These are phyloP conservation scores for Craterocephalus amniculus DNA, from an alignment of 2,797 vertebrate genomes.

Conservation along the genomic window DNA sequence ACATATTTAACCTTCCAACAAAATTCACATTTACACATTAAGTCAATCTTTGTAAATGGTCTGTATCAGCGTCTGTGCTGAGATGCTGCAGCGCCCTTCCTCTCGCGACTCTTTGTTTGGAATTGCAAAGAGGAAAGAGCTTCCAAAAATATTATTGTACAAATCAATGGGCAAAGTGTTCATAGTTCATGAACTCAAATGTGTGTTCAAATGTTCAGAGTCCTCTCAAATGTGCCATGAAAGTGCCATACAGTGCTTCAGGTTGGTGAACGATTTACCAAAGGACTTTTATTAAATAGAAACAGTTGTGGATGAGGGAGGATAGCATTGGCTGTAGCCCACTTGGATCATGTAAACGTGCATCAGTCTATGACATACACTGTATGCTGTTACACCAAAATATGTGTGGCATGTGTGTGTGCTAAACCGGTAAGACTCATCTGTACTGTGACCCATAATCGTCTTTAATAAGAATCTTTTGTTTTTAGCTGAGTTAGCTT, in stretches of 20 bases:
- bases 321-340: conserved; percentile 10
- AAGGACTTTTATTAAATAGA: conserved; percentile 17
- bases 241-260: conserved; percentile 56
- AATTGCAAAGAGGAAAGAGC: conserved; percentile 40
- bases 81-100: conserved; percentile 13
- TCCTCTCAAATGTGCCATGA: conserved; percentile 21
- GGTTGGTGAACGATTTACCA: conserved; percentile 8
- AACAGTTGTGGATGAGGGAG: conserved; percentile 3
- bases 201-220: conserved; percentile 13
- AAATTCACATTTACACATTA: conserved; percentile 54
- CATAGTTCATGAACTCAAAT: conserved; percentile 33
- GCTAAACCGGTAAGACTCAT: conserved; percentile 25
- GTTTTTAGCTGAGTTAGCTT: conserved; percentile 10
- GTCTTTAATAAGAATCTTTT: conserved; percentile 12
- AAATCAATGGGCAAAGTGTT: conserved; percentile 20
- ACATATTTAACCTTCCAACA: conserved; percentile 34
- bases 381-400: conserved; percentile 2
- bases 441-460: conserved; percentile 14
- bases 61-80: conserved; percentile 9
- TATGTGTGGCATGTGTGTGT: background rate
- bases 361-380: background rate
- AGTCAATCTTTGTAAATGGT: conserved; percentile 14
- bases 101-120: conserved; percentile 23
- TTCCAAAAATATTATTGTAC: conserved; percentile 42
- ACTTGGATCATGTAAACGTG: conserved; percentile 11